Base-by-base conservation (phyloP, 2,113 vertebrate genomes). In the Oreamnos americanus region DNA sequence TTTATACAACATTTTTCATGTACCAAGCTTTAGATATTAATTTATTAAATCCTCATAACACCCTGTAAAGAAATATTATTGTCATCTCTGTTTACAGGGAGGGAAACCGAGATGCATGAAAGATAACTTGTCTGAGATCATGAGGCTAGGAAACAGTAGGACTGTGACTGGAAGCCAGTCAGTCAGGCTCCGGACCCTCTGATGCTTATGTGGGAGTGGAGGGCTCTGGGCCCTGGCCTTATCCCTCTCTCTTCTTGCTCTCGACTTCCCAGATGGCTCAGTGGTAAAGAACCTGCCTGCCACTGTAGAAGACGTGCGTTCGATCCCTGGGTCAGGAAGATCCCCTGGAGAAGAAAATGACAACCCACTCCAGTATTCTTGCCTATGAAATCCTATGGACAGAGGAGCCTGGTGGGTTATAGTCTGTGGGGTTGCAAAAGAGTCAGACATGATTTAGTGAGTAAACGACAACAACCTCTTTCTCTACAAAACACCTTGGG, bases 401-500 rank as follows among this genome's bases (percentile, higher is more conserved):
- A 76, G 71, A 43, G 39, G 39, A 43, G 39, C 71, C 39, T 76
- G 12, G 39, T 0, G 0, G 36, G 21, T 36, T 74, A 13, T 14
- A 13, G 36, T 43, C 71, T 76, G 36, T 39, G 39, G 21, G 12
- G 36, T 7, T 76, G 71, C 39, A 43, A 7, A 76, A 76, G 39
- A 43, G 71, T 76, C 3, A 3, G 71, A 76, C 23, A 7, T 4
- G 39, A 76, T 76, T 76, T 43, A 76, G 39, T 43, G 39, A 76
- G 23, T 43, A 43, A 43, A 76, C 0, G 1, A 43, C 0, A 0
- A 43, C 71, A 2, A 26, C 21, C 21, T 23, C 83, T 43, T 36
- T 23, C 16, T 57, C 45, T 71, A 7, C 3, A 87, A n/a, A 90
- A 74, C 36, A 74, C 5, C 12, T 2, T 25, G n/a, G 39, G 55